Conservation (phyloP, 2,888 invertebrate species). For the Hybos culiciformis region DNA sequence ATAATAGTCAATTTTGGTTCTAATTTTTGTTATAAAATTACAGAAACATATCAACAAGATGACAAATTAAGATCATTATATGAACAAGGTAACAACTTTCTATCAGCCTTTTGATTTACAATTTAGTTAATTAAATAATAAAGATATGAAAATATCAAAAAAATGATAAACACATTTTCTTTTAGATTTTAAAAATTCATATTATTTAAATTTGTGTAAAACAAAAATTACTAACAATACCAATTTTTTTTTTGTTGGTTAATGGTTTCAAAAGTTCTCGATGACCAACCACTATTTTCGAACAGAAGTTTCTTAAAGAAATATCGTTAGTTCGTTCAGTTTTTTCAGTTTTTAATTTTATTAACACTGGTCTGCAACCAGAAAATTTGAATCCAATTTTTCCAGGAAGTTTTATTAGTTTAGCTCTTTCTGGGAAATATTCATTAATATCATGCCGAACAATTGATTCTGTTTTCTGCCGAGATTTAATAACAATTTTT, state of each 20-base stretch:
- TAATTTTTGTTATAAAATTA: too few species aligned
- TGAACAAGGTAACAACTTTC: too few species aligned
- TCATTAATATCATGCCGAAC: too few species aligned
- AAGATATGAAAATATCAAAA: too few species aligned
- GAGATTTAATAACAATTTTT: slow-evolving; percentile 21
- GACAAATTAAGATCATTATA: too few species aligned
- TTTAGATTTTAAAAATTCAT: too few species aligned
- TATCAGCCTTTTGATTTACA: too few species aligned
- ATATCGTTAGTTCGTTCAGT: slow-evolving; percentile 6
- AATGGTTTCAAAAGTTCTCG: slow-evolving; percentile 30
- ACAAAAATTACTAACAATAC: slow-evolving; percentile 24
- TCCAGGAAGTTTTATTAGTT: slow-evolving; percentile 21
- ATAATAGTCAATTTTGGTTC: too few species aligned
- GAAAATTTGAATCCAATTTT: slow-evolving; percentile 31
- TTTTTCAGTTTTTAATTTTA: slow-evolving; percentile 21
- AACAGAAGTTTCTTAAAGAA: slow-evolving; percentile 7
- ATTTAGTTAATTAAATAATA: too few species aligned
- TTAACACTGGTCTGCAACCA: slow-evolving; percentile 27
- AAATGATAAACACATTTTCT: too few species aligned
- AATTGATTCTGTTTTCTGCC: too few species aligned
- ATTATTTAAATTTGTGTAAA: slow-evolving; percentile 20
- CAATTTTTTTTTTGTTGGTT: slow-evolving; percentile 23
- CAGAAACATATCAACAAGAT: too few species aligned
- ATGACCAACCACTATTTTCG: slow-evolving; percentile 26
- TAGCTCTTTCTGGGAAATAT: slow-evolving; percentile 26